phyloP scores from a whole-genome alignment of 2,797 vertebrate genomes.

The Clarias platycephalus region DNA sequence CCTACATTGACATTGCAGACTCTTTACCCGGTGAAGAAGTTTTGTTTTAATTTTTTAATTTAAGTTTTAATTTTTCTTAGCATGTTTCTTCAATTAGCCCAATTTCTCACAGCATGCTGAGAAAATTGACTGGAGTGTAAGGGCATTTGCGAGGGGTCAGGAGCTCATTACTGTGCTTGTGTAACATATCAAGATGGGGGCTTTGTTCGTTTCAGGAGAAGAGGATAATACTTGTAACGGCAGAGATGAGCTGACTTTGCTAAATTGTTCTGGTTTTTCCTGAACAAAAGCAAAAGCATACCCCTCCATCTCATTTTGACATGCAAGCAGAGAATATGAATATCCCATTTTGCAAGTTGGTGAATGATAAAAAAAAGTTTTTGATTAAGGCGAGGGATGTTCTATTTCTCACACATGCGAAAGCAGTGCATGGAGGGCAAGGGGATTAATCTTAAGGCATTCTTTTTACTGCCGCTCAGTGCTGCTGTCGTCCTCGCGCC shows the following conservation, averaged over 20 bases:
- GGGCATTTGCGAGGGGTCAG: conserved; percentile 51
- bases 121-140: conserved; percentile 43
- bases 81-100: conserved; percentile 53
- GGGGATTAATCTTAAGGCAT: conserved; percentile 80
- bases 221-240: conserved; percentile 65
- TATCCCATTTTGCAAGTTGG: conserved; percentile 66
- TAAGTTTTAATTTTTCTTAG: conserved; percentile 43
- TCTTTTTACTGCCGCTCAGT: conserved; percentile 77
- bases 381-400: conserved; percentile 77
- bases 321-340: conserved; percentile 63
- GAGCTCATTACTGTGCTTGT: conserved; percentile 62
- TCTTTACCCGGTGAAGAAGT: conserved; percentile 26
- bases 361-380: conserved; percentile 74
- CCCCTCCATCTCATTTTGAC: conserved; percentile 67
- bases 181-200: conserved; percentile 51
- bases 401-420: conserved; percentile 75
- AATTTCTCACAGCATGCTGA: conserved; percentile 57
- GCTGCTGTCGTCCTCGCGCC: conserved; percentile 68
- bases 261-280: conserved; percentile 66
- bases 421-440: conserved; percentile 54
- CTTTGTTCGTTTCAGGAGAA: conserved; percentile 38
- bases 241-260: conserved; percentile 60
- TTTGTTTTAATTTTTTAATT: too few relatives aligned
- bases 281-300: conserved; percentile 68
- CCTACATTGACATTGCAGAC: conserved; percentile 15